These are phyloP conservation scores for Alligator sinensis DNA, from an alignment of 2,113 vertebrate genomes.

Conservation along the genomic window DNA sequence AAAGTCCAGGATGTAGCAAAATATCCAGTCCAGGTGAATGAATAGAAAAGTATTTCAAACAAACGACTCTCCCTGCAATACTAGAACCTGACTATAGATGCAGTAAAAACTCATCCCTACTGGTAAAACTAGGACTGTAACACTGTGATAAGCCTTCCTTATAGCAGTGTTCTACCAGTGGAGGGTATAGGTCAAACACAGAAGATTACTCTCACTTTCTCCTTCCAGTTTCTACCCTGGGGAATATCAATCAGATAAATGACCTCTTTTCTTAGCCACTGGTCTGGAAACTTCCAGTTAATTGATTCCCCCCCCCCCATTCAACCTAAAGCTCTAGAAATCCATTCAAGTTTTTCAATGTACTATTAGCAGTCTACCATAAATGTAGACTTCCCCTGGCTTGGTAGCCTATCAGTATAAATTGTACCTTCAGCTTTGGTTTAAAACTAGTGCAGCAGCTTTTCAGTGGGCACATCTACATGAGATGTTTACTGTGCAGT, in stretches of 20 bases:
- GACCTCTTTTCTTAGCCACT: slow-evolving; percentile 66
- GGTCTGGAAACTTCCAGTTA: slow-evolving; percentile 67
- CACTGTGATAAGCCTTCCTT: neutral
- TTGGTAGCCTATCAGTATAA: neutral
- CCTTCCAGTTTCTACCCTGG: slow-evolving; percentile 41
- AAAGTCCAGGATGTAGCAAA: neutral
- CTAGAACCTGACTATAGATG: neutral
- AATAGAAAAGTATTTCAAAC: neutral
- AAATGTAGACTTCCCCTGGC: slow-evolving; percentile 14
- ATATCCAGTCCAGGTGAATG: neutral
- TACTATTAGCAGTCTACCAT: slow-evolving; percentile 1
- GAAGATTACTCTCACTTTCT: slow-evolving; percentile 10
- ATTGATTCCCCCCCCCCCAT: slow-evolving; percentile 53
- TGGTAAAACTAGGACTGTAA: neutral
- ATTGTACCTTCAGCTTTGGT: neutral
- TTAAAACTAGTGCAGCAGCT: neutral
- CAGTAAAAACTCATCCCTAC: neutral
- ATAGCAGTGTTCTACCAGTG: neutral
- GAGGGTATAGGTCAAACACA: slow-evolving; percentile 30
- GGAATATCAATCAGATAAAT: slow-evolving; percentile 60
- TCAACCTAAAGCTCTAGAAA: slow-evolving; percentile 42
- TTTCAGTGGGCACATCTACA: too few species aligned
- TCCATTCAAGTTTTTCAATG: neutral
- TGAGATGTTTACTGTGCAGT: too few species aligned
- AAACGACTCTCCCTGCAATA: neutral